phyloP scores from a whole-genome alignment of 2,888 invertebrate species.

The Deilephila elpenor region DNA sequence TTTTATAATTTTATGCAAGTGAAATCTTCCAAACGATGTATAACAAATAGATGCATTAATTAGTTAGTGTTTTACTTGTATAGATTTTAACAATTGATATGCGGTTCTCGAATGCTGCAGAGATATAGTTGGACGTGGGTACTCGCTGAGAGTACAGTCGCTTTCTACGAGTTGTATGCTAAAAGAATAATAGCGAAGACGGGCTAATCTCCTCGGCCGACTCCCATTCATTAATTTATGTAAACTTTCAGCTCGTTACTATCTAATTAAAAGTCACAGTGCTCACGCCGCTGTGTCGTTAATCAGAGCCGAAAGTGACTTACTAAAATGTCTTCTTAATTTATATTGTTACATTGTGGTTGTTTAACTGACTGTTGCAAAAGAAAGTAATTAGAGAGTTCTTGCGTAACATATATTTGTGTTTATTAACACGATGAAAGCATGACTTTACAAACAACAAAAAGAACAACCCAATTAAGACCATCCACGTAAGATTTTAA shows the following conservation, averaged over 20 bases:
- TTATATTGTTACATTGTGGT: conserved; percentile 22
- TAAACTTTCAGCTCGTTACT: conserved; percentile 74
- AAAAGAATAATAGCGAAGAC: conserved; percentile 63
- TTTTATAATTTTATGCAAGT: conserved; percentile 58
- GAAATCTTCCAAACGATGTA: conserved; percentile 53
- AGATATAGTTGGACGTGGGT: background rate
- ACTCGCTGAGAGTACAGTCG: conserved; percentile 47
- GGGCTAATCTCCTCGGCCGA: conserved; percentile 59
- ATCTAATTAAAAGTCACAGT: conserved; percentile 72
- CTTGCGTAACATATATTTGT: conserved; percentile 16
- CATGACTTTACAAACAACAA: background rate
- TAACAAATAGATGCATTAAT: conserved; percentile 32
- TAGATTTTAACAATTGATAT: conserved; percentile 35
- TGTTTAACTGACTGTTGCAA: conserved; percentile 17
- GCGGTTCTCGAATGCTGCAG: conserved; percentile 19
- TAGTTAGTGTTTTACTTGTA: conserved; percentile 34
- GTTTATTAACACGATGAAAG: conserved; percentile 12
- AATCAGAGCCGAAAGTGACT: conserved; percentile 72
- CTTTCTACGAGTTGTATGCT: conserved; percentile 65
- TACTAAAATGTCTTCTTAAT: conserved; percentile 27
- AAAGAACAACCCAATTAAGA: conserved; percentile 12
- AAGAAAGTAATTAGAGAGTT: conserved; percentile 27
- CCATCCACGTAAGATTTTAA: background rate
- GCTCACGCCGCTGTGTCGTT: conserved; percentile 52
- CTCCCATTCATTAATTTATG: conserved; percentile 72